Base-by-base conservation (phyloP, 92 coral and sea anemone species). In the Nematostella vectensis region DNA sequence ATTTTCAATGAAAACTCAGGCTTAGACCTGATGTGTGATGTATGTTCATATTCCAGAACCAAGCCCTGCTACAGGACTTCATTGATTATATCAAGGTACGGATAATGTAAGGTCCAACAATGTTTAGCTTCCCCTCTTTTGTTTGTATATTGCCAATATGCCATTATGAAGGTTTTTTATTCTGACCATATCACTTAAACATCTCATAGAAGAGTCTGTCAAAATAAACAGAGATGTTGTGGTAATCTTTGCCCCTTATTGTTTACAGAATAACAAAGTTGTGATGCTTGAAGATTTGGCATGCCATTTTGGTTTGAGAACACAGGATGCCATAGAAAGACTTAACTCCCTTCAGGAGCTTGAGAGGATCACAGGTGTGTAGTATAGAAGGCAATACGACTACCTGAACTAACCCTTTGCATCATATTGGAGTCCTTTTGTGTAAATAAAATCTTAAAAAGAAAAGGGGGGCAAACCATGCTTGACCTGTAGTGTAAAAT, bases 251-350 rank as follows among this genome's bases (percentile, higher is more conserved):
- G 40, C 15, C 8, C 48, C 22, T 15, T 55, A 44, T 15, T 20
- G 48, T 1, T 43, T 62, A 15, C 49, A 89, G 97, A 48, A 64
- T n/a, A 67, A 71, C 19, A 89, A 89, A 57, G 97, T 89, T 48
- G 97, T 89, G 33, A 72, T 89, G 70, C 36, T 89, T 29, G 97
- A 89, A 27, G 97, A 89, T 44, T 75, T 89, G 49, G 97, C 97
- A 27, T 82, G 87, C 58, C 95, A 89, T 55, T 89, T 89, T 81
- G 88, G 89, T 38, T 61, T 89, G 55, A 81, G 94, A 15, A 89
- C 97, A 17, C 97, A 89, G 65, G 97, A 89, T 48, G 97, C 97
- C 27, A 89, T 89, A 31, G 78, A 81, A 67, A 85, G 97, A 65
- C 71, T 89, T 21, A 83, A 89, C 65, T 61, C 69, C 30, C 69